Evolutionary conservation across 2,113 vertebrate genomes (phyloP), one percentile per base, ranked within the genome.

Genomic region (Egretta garzetta): DNA sequence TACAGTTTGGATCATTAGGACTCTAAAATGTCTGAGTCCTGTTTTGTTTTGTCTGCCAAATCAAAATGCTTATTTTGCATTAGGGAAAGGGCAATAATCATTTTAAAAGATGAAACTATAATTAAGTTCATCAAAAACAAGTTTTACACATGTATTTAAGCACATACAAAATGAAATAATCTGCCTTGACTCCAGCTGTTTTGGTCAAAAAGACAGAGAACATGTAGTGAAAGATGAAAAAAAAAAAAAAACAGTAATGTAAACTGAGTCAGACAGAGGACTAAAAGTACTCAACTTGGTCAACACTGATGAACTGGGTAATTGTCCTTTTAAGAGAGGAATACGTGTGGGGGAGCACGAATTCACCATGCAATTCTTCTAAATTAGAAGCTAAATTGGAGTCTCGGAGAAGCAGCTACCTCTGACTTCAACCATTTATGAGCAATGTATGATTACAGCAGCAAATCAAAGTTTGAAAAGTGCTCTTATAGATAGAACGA

Each of bases 281-380:
- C 27, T 49, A 84, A 8, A 55, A 83, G n/a, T 41, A 80, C 49
- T 72, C 27, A 79, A 56, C 14, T 85, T 37, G 41, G 43, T 52
- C 62, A 68, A 80, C 30, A 52, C 18, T 49, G 47, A 86, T 33
- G 28, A 90, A 91, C 71, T 33, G 39, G 33, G 49, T 56, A 86
- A 89, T 39, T 80, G 80, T 73, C 86, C 63, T 84, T 91, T 71
- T 86, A 80, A 53, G 45, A 93, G 33, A 91, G 10, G 15, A 86
- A 80, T 28, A 86, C 4, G 39, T 10, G 19, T 7, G 10, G 45
- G 30, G 32, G 30, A 86, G 49, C 39, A 86, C 49, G 93, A 94
- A 94, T 39, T 86, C 43, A 91, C 59, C 71, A 73, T 5, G 9
- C 32, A 75, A 49, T 50, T 16, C 33, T 91, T 73, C 43, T 64